Evolutionary conservation across 2,888 invertebrate genomes (phyloP), one percentile per base, ranked within the genome.

Genomic region (Acleris laterana): DNA sequence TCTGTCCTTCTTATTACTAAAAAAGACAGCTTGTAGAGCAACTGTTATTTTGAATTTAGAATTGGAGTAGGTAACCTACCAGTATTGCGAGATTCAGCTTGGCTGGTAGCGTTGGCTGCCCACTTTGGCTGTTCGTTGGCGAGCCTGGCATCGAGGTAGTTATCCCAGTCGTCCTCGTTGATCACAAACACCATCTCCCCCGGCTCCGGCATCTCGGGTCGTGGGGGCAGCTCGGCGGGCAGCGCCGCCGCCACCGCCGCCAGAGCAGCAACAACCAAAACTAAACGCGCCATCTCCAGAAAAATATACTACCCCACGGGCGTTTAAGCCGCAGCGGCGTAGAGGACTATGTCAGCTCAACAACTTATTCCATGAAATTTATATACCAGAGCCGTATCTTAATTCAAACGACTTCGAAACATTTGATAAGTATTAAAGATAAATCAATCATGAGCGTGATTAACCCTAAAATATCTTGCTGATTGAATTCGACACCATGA

Each of bases 101-200:
- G 49, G 60, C 68, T 70, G 16, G 83, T 75, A 0, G 69, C 69
- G 69, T 86, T 89, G 17, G 65, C 73, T 5, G 56, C 56, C 73
- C 73, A 77, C 63, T 79, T 84, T 2, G 69, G 66, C 69, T 89
- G 76, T 73, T 90, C 85, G 17, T 74, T 67, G 51, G 74, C 85
- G 11, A 93, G 80, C 90, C 90, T 93, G 6, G 72, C 70, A 57
- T 93, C 93, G 7, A 92, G 80, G 63, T 93, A 92, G 65, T 92
- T 91, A 70, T 93, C 93, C 66, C 91, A 93, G 11, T 89, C 88
- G 2, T 93, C 90, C 78, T 93, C 93, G 58, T 79, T 81, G 32
- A 92, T 81, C 44, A 85, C 70, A 55, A 86, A 73, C 2, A 88
- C 89, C 22, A 93, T 72, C 9, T 89, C 76, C 3, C 84, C 82